Evolutionary conservation across 2,113 vertebrate genomes (phyloP), one percentile per base, ranked within the genome.

Genomic region (Corydoras sp.): DNA sequence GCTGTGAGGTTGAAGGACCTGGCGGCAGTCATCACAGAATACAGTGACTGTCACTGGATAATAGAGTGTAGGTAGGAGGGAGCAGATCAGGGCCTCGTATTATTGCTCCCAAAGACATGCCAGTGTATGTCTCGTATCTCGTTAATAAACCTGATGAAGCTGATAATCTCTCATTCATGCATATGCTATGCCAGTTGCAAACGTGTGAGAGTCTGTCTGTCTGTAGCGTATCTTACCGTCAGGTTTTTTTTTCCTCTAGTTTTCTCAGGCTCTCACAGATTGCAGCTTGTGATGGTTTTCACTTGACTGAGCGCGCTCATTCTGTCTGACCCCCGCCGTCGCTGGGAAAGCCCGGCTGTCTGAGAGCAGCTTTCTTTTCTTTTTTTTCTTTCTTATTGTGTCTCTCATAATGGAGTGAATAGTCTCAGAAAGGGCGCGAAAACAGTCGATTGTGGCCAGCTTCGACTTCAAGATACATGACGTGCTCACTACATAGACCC

Each of bases 281-380:
- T 65, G 10, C 30, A 62, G 5, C 77, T 77, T 72, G 32, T 18
- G 4, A 30, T n/a, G 13, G 13, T 68, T 55, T 49, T 76, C 78
- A 62, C 10, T 80, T 76, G 65, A 68, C 8, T 61, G 62, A n/a
- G 18, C 31, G 10, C 2, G 6, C 49, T 15, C 48, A 31, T 65
- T 62, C 70, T 60, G 18, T 53, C 54, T 51, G 18, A 61, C 62
- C 61, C 58, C 72, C 6, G 13, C 64, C 55, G 60, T 58, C 72
- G 56, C 24, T 49, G 73, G 49, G 75, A 67, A 81, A 60, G 48
- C 60, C 65, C 2, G 30, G 58, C 64, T 62, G 14, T 77, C 77
- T 80, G 76, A 73, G 59, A 76, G 79, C 60, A 29, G 68, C 76
- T 78, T 75, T 66, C 55, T 70, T 54, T 73, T 49, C 29, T 58